Percentiles rank a stretch among this genome's conserved stretches.
phyloP scores from a whole-genome alignment of 2,797 vertebrate species.

The Falco columbarius region DNA sequence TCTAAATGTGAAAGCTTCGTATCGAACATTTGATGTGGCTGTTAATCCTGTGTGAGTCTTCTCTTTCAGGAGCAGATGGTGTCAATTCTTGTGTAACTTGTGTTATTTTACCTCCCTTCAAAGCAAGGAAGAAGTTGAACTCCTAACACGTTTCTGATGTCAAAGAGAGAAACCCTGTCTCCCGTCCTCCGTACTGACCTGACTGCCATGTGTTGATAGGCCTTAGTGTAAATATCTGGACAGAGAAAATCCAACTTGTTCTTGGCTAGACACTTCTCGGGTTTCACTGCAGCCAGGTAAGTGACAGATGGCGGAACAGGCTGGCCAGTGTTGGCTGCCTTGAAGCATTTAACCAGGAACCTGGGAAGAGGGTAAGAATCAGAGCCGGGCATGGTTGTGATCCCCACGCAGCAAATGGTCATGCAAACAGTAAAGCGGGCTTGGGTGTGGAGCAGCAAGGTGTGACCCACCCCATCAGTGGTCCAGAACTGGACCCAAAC shows the following conservation, averaged over 20 bases:
- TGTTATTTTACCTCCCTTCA: not conserved
- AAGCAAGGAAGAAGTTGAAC: not conserved
- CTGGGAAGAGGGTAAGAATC: slow-evolving; percentile 49
- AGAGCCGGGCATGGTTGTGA: not conserved
- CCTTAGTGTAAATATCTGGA: slow-evolving; percentile 72
- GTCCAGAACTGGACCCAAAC: not conserved
- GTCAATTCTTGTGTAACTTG: not conserved
- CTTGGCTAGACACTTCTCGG: slow-evolving; percentile 66
- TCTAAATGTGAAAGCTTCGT: not conserved
- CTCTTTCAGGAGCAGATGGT: not conserved
- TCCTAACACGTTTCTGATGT: not conserved
- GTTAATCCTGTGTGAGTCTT: not conserved
- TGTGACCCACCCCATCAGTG: not conserved
- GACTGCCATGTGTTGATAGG: slow-evolving; percentile 71
- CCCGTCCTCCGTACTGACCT: slow-evolving; percentile 62
- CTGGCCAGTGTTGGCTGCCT: slow-evolving; percentile 29
- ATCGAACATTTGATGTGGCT: not conserved
- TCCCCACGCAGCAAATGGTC: accelerated
- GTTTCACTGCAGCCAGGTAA: slow-evolving; percentile 64
- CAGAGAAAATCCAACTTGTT: slow-evolving; percentile 72
- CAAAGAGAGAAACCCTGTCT: not conserved
- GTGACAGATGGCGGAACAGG: slow-evolving; percentile 68
- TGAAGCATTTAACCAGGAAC: slow-evolving; percentile 80
- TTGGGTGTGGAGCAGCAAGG: not conserved
- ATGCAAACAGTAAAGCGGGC: not conserved